Base-by-base conservation (phyloP, 2,888 invertebrate species). In the Plutella xylostella region DNA sequence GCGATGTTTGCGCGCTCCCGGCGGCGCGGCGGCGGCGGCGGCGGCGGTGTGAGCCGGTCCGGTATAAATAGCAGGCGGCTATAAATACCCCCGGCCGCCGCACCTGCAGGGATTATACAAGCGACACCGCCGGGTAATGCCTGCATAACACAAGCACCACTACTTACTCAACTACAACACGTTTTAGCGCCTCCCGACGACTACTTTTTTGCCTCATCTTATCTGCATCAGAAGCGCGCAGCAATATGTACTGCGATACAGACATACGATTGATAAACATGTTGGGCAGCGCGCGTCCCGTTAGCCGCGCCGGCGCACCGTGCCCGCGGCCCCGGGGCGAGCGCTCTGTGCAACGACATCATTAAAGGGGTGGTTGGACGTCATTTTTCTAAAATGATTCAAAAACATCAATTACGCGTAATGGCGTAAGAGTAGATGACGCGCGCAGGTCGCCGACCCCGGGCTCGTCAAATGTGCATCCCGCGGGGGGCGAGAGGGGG, bases 401-500 rank as follows among this genome's bases (percentile, higher is more conserved):
- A 67, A 43, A 68, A 73, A 71, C 61, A 72, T 63, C 60, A 72
- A n/a, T 73, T 70, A 72, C 58, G 60, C 58, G 61, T 72, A 68
- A 71, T 72, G 68, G 68, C 63, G 69, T 72, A 72, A 73, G 72
- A 65, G 65, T 61, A 65, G 61, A 65, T 60, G 63, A 33, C 58
- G 57, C 56, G 64, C 68, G 72, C 72, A 75, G 78, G 76, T 80
- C 76, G 72, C 77, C 78, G 80, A 79, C 76, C 79, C 71, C 74
- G 68, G 65, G 65, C 66, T 65, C 72, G 63, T 73, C 69, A 71
- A 72, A 72, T 71, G 69, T 68, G 70, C 75, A 71, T 70, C 60
- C 65, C 56, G 63, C 64, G 55, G 68, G 55, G 61, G 62, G 60
- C 56, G 64, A 60, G 61, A 60, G 47, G 55, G 43, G 42, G 56